These are phyloP conservation scores for Vimba vimba DNA, from an alignment of 2,113 vertebrate genomes.

Conservation along the genomic window DNA sequence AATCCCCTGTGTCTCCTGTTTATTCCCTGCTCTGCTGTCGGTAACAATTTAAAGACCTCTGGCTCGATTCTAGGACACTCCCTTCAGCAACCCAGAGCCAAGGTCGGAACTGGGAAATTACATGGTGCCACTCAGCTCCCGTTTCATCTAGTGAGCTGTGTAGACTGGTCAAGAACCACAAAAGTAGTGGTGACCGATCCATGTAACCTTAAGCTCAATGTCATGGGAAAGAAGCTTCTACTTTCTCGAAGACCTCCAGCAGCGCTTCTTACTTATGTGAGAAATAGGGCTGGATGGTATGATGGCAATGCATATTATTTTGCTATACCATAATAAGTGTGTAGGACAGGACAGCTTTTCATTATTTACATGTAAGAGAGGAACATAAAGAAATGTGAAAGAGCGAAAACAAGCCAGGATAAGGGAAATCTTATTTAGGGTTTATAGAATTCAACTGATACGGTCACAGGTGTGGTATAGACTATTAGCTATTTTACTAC, in stretches of 20 bases:
- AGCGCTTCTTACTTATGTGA: neutral
- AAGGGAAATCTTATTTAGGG: neutral
- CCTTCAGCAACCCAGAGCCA: slow-evolving; percentile 56
- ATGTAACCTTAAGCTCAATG: slow-evolving; percentile 63
- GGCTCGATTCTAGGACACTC: slow-evolving; percentile 47
- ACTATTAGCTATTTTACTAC: neutral
- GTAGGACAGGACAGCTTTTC: too few relatives aligned
- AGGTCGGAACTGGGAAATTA: slow-evolving; percentile 71
- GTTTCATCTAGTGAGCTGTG: slow-evolving; percentile 66
- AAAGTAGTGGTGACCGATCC: slow-evolving; percentile 59
- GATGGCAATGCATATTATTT: neutral
- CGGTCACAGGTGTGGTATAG: neutral
- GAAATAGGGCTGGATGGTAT: neutral
- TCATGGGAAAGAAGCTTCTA: slow-evolving; percentile 69
- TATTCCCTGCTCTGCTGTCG: slow-evolving; percentile 31
- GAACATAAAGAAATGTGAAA: neutral
- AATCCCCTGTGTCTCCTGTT: slow-evolving; percentile 29
- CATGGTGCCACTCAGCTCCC: slow-evolving; percentile 58
- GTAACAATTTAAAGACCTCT: slow-evolving; percentile 55
- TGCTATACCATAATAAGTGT: neutral
- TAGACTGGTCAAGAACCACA: slow-evolving; percentile 65
- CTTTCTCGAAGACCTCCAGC: slow-evolving; percentile 25
- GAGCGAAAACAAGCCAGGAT: neutral
- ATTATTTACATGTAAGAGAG: neutral
- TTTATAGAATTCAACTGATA: neutral